Percentiles rank a stretch among this genome's conserved stretches.
phyloP scores from a whole-genome alignment of 2,888 invertebrate genomes.

The Chymomyza procnemis region DNA sequence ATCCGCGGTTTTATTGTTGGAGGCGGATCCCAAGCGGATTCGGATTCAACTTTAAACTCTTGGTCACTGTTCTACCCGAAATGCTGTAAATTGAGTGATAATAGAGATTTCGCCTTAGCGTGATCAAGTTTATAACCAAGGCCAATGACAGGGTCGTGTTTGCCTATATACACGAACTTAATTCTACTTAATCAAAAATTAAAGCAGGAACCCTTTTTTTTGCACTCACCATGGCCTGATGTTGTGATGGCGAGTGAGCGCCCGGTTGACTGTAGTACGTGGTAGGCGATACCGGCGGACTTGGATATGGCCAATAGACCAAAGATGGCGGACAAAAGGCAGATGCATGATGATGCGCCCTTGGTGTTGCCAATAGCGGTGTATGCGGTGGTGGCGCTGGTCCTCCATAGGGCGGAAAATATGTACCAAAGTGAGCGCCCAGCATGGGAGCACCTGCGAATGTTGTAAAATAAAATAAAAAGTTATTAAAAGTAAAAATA shows the following conservation, averaged over 20 bases:
- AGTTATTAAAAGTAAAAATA: not conserved
- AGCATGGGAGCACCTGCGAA: conserved; percentile 82
- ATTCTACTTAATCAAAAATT: too few relatives aligned
- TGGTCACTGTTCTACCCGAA: too few relatives aligned
- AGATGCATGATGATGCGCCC: conserved; percentile 76
- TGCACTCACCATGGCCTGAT: conserved; percentile 71
- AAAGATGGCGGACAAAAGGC: conserved; percentile 83
- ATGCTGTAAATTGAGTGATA: too few relatives aligned
- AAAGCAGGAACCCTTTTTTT: too few relatives aligned
- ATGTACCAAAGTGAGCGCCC: conserved; percentile 78
- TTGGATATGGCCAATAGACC: conserved; percentile 96
- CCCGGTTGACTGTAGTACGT: conserved; percentile 85
- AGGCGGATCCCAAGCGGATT: too few relatives aligned
- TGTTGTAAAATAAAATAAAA: not conserved
- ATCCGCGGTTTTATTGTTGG: too few relatives aligned
- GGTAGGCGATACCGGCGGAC: conserved; percentile 95
- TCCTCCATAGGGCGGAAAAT: conserved; percentile 77
- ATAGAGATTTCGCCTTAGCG: too few relatives aligned
- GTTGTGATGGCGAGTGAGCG: conserved; percentile 78
- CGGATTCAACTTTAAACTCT: too few relatives aligned
- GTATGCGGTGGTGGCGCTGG: conserved; percentile 76
- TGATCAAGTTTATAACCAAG: too few relatives aligned
- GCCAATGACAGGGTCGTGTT: too few relatives aligned
- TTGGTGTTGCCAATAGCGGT: conserved; percentile 75
- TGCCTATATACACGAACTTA: too few relatives aligned